phyloP scores from a whole-genome alignment of 2,797 vertebrate genomes.

The Phoxinus dragarum region DNA sequence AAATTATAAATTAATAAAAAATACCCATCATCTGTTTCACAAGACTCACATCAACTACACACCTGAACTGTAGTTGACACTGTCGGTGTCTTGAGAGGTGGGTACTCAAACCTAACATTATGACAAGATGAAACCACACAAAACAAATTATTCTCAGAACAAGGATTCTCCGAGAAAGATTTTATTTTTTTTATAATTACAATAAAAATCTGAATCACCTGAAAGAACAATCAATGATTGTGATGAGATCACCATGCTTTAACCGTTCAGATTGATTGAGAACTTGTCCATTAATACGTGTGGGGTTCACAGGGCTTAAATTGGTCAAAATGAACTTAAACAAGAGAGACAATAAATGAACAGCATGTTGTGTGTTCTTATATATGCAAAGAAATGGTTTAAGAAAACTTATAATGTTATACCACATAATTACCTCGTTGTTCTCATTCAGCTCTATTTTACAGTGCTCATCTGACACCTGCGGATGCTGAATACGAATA shows the following conservation, averaged over 20 bases:
- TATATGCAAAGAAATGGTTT: too few relatives aligned
- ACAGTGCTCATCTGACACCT: constrained; percentile 95
- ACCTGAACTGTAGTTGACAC: constrained; percentile 78
- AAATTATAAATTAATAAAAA: not conserved
- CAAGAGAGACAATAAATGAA: not conserved
- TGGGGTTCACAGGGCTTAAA: constrained; percentile 86
- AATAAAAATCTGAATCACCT: constrained; percentile 75
- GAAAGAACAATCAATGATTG: constrained; percentile 94
- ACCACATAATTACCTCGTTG: constrained; percentile 81
- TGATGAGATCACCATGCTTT: constrained; percentile 88
- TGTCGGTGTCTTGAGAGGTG: constrained; percentile 76
- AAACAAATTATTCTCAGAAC: too few relatives aligned
- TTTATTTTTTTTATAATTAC: not conserved
- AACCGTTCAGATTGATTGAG: constrained; percentile 83
- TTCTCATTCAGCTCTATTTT: constrained; percentile 87
- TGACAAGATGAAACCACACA: not conserved
- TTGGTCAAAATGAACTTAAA: constrained; percentile 88
- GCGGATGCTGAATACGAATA: constrained; percentile 92
- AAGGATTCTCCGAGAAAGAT: not conserved
- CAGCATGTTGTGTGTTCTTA: too few relatives aligned
- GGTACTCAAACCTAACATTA: constrained; percentile 86
- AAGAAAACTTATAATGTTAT: not conserved
- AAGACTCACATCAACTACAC: not conserved
- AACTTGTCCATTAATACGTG: constrained; percentile 82
- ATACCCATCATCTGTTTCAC: not conserved